phyloP scores from a whole-genome alignment of 2,888 invertebrate genomes.

The Leucozona laternaria region DNA sequence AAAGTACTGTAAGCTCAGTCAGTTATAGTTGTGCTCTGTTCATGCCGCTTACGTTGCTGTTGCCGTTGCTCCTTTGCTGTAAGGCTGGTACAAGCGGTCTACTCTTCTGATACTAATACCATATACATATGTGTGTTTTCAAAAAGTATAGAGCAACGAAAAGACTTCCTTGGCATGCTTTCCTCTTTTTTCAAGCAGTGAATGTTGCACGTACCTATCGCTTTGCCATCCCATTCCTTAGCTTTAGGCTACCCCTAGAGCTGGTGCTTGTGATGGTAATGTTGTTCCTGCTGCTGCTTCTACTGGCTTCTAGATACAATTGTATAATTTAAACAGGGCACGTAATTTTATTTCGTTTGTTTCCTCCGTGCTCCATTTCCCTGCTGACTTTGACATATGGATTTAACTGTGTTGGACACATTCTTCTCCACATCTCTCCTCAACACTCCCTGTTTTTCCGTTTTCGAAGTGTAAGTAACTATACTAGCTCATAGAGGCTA shows the following conservation, averaged over 20 bases:
- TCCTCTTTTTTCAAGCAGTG: conserved; percentile 13
- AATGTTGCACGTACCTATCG: conserved; percentile 33
- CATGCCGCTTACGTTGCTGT: conserved; percentile 3
- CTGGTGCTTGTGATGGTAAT: conserved; percentile 36
- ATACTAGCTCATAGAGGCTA: conserved; percentile 12
- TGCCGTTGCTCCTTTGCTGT: conserved; percentile 13
- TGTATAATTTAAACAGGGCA: conserved; percentile 74
- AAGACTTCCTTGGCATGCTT: conserved; percentile 66
- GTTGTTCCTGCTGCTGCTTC: conserved; percentile 16
- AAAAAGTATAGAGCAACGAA: conserved; percentile 47
- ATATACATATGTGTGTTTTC: conserved; percentile 42
- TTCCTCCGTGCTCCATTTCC: conserved; percentile 72
- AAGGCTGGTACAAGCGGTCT: conserved; percentile 43
- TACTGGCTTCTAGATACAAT: conserved; percentile 59
- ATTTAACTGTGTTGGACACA: conserved; percentile 70
- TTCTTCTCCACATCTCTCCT: conserved; percentile 22
- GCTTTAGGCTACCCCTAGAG: conserved; percentile 15
- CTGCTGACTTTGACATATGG: conserved; percentile 74
- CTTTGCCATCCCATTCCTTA: conserved; percentile 5
- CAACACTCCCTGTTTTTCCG: conserved; percentile 2
- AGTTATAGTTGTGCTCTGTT: conserved; percentile 43
- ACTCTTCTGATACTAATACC: neutral
- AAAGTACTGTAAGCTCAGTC: conserved; percentile 63
- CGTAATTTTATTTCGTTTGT: conserved; percentile 75
- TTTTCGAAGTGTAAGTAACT: conserved; percentile 14